Evolutionary conservation across 2,113 vertebrate species (phyloP).

Genomic region (Fregetta grallaria): DNA sequence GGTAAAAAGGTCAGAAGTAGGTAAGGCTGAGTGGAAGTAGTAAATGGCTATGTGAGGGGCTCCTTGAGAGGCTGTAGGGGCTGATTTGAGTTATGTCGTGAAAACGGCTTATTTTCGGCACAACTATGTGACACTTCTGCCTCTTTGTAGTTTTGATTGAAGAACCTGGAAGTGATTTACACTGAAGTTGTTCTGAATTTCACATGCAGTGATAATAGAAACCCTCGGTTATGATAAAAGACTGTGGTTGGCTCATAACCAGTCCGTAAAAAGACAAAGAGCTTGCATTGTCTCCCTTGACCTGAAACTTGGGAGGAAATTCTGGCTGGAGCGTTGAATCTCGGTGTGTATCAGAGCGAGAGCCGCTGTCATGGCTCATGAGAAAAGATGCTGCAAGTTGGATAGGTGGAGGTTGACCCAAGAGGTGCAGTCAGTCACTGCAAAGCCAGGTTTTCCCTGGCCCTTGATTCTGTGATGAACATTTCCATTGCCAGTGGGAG

Average conservation of each 20-base stretch:
- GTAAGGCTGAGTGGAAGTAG: neutral
- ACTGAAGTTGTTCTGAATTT: neutral
- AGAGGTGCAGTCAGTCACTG: neutral
- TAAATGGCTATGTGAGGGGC: neutral
- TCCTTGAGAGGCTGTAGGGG: neutral
- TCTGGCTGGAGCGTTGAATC: neutral
- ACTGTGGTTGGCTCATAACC: neutral
- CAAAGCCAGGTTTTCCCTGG: neutral
- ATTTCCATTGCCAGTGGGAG: neutral
- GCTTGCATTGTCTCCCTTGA: neutral
- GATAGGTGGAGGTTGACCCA: neutral
- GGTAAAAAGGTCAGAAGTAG: neutral
- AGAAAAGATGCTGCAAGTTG: neutral
- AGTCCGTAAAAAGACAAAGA: neutral
- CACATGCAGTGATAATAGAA: neutral
- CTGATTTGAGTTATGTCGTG: neutral
- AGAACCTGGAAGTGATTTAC: neutral
- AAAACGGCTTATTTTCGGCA: neutral
- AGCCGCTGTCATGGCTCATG: neutral
- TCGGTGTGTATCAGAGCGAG: neutral
- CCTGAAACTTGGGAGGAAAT: neutral
- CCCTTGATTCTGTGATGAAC: neutral
- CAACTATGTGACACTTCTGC: neutral
- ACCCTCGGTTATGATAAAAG: neutral
- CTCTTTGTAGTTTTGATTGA: neutral